phyloP scores from a whole-genome alignment of 2,888 invertebrate genomes.

The Drosophila greeni region DNA sequence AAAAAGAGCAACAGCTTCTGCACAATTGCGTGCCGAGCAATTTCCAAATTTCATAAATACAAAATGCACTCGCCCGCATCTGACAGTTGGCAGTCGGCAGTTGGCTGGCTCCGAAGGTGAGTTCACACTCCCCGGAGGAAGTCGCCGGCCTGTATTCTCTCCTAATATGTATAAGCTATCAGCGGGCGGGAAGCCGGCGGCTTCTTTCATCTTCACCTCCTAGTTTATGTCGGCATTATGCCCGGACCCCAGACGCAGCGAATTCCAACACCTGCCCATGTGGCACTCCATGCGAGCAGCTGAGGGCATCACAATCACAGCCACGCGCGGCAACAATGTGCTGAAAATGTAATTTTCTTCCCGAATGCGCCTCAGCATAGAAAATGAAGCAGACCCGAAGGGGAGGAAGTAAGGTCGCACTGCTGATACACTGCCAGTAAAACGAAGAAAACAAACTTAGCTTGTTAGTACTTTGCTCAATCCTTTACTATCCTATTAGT shows the following conservation, averaged over 20 bases:
- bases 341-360: constrained; percentile 47
- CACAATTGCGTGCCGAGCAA: constrained; percentile 69
- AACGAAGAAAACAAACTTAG: background rate
- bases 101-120: constrained; percentile 7
- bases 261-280: constrained; percentile 63
- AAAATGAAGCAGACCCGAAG: constrained; percentile 15
- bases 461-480: background rate
- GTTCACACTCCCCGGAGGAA: constrained; percentile 15
- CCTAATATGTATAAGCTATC: constrained; percentile 31
- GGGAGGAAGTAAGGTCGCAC: constrained; percentile 1
- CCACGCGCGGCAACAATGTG: constrained; percentile 35
- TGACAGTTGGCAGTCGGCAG: constrained; percentile 29
- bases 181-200: constrained; percentile 36
- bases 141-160: constrained; percentile 1
- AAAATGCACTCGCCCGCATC: constrained; percentile 68
- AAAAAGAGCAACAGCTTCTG: constrained; percentile 50
- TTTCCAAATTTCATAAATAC: constrained; percentile 65
- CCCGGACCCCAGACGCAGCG: constrained; percentile 25
- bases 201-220: constrained; percentile 29
- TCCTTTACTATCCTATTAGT: background rate
- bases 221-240: constrained; percentile 33
- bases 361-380: constrained; percentile 17
- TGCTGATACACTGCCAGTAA: constrained; percentile 1
- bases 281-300: constrained; percentile 26
- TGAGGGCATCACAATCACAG: constrained; percentile 20